Conservation (phyloP, 2,888 invertebrate species). For the Aleiodes leptofemur region DNA sequence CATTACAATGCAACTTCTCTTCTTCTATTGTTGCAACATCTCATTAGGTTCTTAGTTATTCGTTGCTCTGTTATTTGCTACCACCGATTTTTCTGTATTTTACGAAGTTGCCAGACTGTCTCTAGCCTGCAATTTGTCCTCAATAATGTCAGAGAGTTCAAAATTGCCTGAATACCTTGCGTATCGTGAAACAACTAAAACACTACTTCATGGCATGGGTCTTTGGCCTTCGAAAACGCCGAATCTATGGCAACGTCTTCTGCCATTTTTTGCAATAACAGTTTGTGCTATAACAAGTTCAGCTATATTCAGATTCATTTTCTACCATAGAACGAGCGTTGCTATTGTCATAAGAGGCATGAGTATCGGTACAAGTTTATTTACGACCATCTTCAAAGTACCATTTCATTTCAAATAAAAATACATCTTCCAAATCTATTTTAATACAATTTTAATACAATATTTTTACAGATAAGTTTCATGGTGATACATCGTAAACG, state of each 20-base stretch:
- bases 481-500: conserved; percentile 1
- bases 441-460: not conserved
- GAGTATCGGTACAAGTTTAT: conserved; percentile 16
- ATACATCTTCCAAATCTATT: not conserved
- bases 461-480: conserved; percentile 1
- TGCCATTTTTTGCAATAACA: conserved; percentile 7
- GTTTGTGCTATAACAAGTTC: not conserved
- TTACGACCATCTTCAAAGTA: not conserved
- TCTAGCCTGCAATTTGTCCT: conserved; percentile 2
- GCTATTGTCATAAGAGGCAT: not conserved
- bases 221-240: conserved; percentile 25
- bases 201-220: conserved; percentile 22
- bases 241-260: conserved; percentile 4
- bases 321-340: not conserved
- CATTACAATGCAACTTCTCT: not conserved
- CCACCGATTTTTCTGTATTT: not conserved
- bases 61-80: not conserved
- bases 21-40: not conserved
- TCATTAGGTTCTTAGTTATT: conserved; percentile 1
- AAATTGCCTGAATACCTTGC: conserved; percentile 27
- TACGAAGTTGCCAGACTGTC: not conserved
- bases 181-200: conserved; percentile 23
- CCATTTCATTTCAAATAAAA: not conserved
- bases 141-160: conserved; percentile 15
- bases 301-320: not conserved